Evolutionary conservation across 2,113 vertebrate genomes (phyloP), one percentile per base, ranked within the genome.

Genomic region (Oxygymnocypris stewartii): DNA sequence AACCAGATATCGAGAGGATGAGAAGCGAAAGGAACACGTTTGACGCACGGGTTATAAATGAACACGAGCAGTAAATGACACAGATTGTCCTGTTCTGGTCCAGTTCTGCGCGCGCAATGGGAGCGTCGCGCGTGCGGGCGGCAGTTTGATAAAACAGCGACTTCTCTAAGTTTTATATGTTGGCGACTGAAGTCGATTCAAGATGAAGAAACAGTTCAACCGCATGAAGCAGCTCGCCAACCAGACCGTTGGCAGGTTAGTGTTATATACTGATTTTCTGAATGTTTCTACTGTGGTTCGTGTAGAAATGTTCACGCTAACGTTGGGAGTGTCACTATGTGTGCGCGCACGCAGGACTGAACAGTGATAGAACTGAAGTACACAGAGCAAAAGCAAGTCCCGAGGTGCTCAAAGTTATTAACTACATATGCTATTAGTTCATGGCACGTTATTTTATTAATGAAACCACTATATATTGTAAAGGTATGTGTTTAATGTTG

Each of bases 191-290:
- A 49, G 35, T 71, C 59, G 25, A 49, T 35, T 51, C 51, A 87
- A 44, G 80, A 98, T 98, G 97, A 98, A 98, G 96, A 98, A 98
- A 91, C 97, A 98, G 94, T 98, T 98, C 84, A 97, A 98, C 84
- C 97, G 97, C 81, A 97, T 98, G 97, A 96, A 91, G 91, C 97
- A 98, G 92, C 96, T 98, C 87, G 97, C 97, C 95, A 98, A 97
- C 96, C 97, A 98, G 93, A 98, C 97, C 18, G 97, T 98, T 79
- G 97, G 97, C 89, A 97, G 97, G 97, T 97, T 93, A 91, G 94
- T 92, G 23, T 82, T 51, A 25, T 84, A 65, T 7, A 37, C 11
- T 59, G 49, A 14, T 35, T 61, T 69, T 51, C 13, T 9, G 2
- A 51, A 82, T 54, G 5, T 13, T 23, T 82, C 42, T 7, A n/a